These are phyloP conservation scores for Clusia tigrina DNA, from an alignment of 2,888 invertebrate genomes.

Conservation along the genomic window DNA sequence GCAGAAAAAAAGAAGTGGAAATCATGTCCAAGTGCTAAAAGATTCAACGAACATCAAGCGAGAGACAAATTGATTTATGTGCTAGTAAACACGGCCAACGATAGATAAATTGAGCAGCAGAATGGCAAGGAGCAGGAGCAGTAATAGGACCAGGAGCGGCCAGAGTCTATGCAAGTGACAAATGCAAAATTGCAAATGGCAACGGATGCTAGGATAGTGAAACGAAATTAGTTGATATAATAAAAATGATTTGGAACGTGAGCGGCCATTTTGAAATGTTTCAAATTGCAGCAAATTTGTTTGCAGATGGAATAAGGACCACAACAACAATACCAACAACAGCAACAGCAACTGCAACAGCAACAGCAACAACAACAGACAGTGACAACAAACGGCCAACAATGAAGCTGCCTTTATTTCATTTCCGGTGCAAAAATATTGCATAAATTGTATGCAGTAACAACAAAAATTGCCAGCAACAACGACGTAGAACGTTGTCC, in stretches of 20 bases:
- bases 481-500: conserved; percentile 20
- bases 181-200: not conserved
- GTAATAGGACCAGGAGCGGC: not conserved
- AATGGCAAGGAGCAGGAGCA: not conserved
- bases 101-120: no score
- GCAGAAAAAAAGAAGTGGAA: not conserved
- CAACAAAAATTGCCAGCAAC: not conserved
- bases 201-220: not conserved
- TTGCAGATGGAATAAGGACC: conserved; percentile 3
- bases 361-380: no score
- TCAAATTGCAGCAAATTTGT: conserved; percentile 1
- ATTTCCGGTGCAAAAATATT: no score
- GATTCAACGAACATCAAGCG: not conserved
- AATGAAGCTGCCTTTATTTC: no score
- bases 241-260: not conserved
- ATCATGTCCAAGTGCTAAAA: not conserved
- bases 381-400: no score
- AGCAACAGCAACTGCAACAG: conserved; percentile 6
- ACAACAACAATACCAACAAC: conserved; percentile 22
- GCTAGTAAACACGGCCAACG: no score
- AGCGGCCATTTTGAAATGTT: not conserved
- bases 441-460: no score
- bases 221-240: not conserved
- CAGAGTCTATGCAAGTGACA: not conserved
- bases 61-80: conserved; percentile 1